phyloP scores from a whole-genome alignment of 2,797 vertebrate species.

The Leptodactylus fallax region DNA sequence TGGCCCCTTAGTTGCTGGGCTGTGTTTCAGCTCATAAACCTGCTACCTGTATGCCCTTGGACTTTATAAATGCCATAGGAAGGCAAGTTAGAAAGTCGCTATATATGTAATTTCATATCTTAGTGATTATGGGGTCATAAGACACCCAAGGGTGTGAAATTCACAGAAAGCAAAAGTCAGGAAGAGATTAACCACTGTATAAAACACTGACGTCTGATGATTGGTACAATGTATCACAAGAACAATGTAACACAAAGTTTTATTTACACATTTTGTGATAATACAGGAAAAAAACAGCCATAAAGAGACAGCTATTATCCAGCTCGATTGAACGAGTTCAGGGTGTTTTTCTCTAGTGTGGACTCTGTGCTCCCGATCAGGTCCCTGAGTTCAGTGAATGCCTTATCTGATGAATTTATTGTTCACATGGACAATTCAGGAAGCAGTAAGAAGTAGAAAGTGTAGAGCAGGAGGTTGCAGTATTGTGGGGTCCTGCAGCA shows the following conservation, averaged over 20 bases:
- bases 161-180: no score
- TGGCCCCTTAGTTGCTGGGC: no score
- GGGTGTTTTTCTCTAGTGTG: background rate
- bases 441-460: background rate
- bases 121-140: no score
- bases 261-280: slow-evolving; percentile 1
- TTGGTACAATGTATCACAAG: background rate
- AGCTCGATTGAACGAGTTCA: slow-evolving; percentile 38
- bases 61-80: no score
- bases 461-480: no score
- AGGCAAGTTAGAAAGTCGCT: no score
- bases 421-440: background rate
- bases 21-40: no score
- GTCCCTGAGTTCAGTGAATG: slow-evolving; percentile 3
- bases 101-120: no score
- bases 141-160: no score
- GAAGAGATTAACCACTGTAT: no score
- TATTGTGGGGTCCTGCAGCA: background rate
- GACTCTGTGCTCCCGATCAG: background rate
- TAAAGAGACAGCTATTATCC: background rate
- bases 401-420: slow-evolving; percentile 30
- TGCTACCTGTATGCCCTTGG: no score
- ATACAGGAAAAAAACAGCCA: background rate
- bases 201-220: background rate
- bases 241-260: background rate